phyloP scores from a whole-genome alignment of 2,113 vertebrate species.

The Siphamia tubifer region DNA sequence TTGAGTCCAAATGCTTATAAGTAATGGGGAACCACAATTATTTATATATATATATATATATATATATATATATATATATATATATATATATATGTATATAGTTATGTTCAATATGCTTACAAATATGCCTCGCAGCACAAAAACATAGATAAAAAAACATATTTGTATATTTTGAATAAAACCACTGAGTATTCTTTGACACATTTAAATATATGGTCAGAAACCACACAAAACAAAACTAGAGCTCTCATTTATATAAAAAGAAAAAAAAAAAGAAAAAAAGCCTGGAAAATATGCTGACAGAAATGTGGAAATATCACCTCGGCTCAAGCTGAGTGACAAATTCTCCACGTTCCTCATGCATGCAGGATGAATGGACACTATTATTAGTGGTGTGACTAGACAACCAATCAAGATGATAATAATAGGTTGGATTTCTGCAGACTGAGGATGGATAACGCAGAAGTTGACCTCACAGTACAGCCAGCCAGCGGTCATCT shows the following conservation, averaged over 20 bases:
- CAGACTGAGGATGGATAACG: conserved; percentile 40
- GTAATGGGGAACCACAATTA: no score
- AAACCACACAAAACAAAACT: conserved; percentile 20
- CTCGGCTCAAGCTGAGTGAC: neutral
- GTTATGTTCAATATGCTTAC: no score
- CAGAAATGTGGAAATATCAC: conserved; percentile 17
- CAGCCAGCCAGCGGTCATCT: conserved; percentile 56
- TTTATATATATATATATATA: no score
- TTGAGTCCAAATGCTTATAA: no score
- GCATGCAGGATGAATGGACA: conserved; percentile 12
- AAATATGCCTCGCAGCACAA: no score
- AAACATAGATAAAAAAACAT: no score
- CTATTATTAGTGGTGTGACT: conserved; percentile 53
- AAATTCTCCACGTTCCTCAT: conserved; percentile 18
- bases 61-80: no score
- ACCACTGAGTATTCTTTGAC: neutral
- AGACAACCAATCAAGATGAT: conserved; percentile 58
- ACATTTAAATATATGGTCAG: conserved; percentile 14
- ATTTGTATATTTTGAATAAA: conserved; percentile 22
- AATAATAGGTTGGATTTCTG: conserved; percentile 55
- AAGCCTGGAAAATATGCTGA: neutral
- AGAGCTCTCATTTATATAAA: conserved; percentile 5
- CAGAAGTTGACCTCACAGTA: conserved; percentile 49
- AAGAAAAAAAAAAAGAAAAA: neutral
- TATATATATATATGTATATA: no score